Evolutionary conservation across 2,888 invertebrate genomes (phyloP).

Genomic region (Eupithecia subfuscata): DNA sequence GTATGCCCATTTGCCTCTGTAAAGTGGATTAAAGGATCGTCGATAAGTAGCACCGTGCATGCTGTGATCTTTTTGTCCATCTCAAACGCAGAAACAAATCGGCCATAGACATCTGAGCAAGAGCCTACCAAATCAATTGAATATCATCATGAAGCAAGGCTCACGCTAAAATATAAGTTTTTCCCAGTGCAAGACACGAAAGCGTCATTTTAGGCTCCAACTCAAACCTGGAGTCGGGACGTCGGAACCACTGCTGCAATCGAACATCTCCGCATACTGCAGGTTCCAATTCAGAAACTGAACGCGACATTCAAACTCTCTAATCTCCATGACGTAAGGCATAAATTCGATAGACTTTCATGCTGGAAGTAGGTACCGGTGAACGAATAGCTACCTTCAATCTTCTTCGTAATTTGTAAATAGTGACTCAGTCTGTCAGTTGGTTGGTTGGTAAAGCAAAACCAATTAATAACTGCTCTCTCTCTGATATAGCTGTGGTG

Average conservation of each 20-base stretch:
- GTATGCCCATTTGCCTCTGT: background rate
- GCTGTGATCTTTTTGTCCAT: background rate
- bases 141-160: background rate
- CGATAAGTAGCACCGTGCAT: background rate
- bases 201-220: constrained; percentile 53
- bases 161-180: background rate
- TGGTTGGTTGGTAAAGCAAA: background rate
- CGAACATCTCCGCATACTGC: constrained; percentile 65
- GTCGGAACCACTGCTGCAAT: constrained; percentile 56
- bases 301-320: background rate
- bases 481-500: background rate
- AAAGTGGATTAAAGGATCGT: background rate
- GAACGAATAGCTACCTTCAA: background rate
- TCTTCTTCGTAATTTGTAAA: background rate
- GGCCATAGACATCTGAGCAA: background rate
- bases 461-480: background rate
- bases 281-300: constrained; percentile 31
- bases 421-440: background rate
- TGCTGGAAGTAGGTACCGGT: background rate
- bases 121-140: too few relatives aligned
- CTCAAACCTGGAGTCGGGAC: constrained; percentile 52
- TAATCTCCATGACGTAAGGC: background rate
- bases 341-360: background rate
- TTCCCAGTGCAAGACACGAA: background rate
- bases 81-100: background rate